These are phyloP conservation scores for Pristiophorus japonicus DNA, from an alignment of 2,113 vertebrate genomes.

Conservation along the genomic window DNA sequence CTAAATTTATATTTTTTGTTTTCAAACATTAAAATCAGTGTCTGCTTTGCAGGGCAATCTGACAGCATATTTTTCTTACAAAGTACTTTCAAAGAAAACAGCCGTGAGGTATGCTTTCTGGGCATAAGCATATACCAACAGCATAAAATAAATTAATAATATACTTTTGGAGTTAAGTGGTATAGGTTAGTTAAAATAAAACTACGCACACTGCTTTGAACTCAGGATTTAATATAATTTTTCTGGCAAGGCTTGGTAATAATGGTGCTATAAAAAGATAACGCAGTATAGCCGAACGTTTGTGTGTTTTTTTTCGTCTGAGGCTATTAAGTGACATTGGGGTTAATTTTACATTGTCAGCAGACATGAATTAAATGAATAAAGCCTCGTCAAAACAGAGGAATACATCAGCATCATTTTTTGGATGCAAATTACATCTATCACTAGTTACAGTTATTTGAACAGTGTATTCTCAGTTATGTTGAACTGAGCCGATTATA, in stretches of 20 bases:
- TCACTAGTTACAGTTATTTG: not conserved
- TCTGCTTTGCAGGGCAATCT: not conserved
- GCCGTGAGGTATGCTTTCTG: not conserved
- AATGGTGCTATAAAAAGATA: slow-evolving; percentile 34
- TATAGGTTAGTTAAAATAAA: not conserved
- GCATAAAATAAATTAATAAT: not conserved
- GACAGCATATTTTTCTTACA: not conserved
- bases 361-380: slow-evolving; percentile 36
- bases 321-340: slow-evolving; percentile 34
- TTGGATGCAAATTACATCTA: slow-evolving; percentile 23
- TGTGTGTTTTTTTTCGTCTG: slow-evolving; percentile 20
- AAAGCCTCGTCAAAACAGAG: slow-evolving; percentile 28
- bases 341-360: slow-evolving; percentile 37
- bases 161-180: not conserved
- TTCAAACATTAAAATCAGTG: not conserved
- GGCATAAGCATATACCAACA: not conserved
- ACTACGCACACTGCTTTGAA: not conserved
- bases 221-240: not conserved
- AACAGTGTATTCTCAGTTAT: not conserved
- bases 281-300: slow-evolving; percentile 21
- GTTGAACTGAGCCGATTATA: slow-evolving; percentile 12
- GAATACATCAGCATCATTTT: slow-evolving; percentile 14
- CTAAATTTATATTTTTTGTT: not conserved
- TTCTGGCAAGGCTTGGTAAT: slow-evolving; percentile 29
- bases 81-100: not conserved